Percentiles rank a stretch among this genome's conserved stretches.
These are phyloP conservation scores for Seriola rivoliana DNA, from an alignment of 2,113 vertebrate species.

Conservation along the genomic window DNA sequence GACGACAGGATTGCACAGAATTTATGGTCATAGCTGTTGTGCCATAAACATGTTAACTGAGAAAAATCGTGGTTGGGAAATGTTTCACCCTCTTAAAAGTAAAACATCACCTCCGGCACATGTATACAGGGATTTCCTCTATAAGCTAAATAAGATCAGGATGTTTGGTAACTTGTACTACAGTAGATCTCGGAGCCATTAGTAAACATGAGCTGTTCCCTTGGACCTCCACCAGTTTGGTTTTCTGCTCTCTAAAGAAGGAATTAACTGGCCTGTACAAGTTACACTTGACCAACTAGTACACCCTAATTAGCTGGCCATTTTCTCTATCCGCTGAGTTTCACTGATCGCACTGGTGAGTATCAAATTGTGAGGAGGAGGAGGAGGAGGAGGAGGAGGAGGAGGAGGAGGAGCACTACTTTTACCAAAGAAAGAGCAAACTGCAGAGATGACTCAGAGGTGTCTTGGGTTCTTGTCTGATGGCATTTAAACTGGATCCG, in stretches of 20 bases:
- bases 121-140: background rate
- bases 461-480: constrained; percentile 8
- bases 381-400: too few species aligned
- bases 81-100: background rate
- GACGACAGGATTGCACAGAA: background rate
- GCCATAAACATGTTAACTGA: background rate
- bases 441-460: constrained; percentile 17
- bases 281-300: constrained; percentile 26
- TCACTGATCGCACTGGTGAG: constrained; percentile 13
- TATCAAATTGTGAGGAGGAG: background rate
- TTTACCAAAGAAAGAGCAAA: constrained; percentile 23
- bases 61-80: background rate
- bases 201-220: background rate
- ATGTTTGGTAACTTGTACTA: background rate
- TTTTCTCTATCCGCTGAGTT: background rate
- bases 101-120: background rate
- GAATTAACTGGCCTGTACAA: background rate
- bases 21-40: background rate
- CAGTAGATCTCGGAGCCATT: background rate
- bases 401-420: background rate
- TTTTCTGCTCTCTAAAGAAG: constrained; percentile 4
- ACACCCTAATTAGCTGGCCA: constrained; percentile 11
- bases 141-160: background rate
- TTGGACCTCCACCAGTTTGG: background rate
- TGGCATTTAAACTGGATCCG: constrained; percentile 22